Conservation (phyloP, 2,797 vertebrate genomes). For the Urocyon cinereoargenteus region DNA sequence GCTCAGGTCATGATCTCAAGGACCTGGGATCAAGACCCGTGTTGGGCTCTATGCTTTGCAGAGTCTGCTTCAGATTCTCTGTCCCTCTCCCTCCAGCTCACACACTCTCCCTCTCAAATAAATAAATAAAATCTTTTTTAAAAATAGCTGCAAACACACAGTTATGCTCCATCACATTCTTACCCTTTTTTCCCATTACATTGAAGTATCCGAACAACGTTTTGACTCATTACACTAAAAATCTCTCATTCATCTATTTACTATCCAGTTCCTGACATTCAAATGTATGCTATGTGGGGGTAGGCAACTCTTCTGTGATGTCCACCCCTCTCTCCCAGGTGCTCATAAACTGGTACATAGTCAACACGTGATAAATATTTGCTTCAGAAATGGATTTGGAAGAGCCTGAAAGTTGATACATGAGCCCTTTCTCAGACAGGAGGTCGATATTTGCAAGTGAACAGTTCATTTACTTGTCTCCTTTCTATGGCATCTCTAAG, state of each 20-base stretch:
- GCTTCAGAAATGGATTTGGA: not conserved
- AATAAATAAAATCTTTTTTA: not conserved
- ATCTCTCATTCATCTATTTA: not conserved
- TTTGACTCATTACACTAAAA: conserved; percentile 26
- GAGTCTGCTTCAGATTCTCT: not conserved
- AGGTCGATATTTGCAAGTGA: conserved; percentile 1
- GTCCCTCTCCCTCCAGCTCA: not conserved
- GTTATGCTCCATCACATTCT: not conserved
- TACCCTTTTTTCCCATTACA: conserved; percentile 13
- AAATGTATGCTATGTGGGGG: not conserved
- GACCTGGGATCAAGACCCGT: not conserved
- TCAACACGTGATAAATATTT: conserved; percentile 50
- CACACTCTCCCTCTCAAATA: not conserved
- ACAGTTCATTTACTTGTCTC: not conserved
- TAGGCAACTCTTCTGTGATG: not conserved
- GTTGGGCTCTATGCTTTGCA: not conserved
- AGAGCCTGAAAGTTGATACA: conserved; percentile 15
- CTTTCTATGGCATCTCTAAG: not conserved
- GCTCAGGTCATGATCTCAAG: not conserved
- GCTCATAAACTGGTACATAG: not conserved
- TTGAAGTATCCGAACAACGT: not conserved
- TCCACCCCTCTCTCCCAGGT: not conserved
- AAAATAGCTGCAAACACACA: not conserved
- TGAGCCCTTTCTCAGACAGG: conserved; percentile 26
- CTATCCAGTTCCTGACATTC: conserved; percentile 19